Evolutionary conservation across 2,888 invertebrate species (phyloP).

Genomic region (Hydroisotoma schaefferi): DNA sequence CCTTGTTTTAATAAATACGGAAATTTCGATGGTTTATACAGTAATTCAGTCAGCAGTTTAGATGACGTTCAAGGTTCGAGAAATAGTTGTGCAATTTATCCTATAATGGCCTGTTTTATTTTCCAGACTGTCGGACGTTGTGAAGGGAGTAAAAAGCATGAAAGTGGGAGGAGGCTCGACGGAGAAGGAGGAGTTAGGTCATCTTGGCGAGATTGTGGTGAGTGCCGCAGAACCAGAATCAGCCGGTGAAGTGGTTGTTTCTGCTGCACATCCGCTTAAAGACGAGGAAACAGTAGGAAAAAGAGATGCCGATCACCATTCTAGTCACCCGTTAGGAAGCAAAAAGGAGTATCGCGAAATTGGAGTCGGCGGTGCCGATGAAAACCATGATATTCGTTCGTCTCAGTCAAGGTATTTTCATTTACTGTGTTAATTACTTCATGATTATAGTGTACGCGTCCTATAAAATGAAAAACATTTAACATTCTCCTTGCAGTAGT

Average conservation of each 20-base stretch:
- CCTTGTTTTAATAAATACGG: background rate
- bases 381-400: conserved; percentile 46
- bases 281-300: conserved; percentile 15
- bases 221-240: conserved; percentile 36
- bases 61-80: background rate
- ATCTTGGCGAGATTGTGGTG: conserved; percentile 37
- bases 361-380: conserved; percentile 49
- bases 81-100: background rate
- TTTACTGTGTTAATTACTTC: background rate
- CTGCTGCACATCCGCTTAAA: conserved; percentile 40
- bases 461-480: background rate
- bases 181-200: conserved; percentile 37
- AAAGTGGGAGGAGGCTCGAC: conserved; percentile 50
- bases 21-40: background rate
- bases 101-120: conserved; percentile 4
- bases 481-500: background rate
- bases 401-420: conserved; percentile 18
- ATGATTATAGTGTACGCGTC: too few relatives aligned
- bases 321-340: conserved; percentile 43
- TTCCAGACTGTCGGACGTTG: conserved; percentile 69
- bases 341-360: conserved; percentile 48
- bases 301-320: conserved; percentile 25
- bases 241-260: conserved; percentile 37
- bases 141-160: conserved; percentile 67
- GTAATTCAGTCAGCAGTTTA: too few relatives aligned